Evolutionary conservation across 2,113 vertebrate species (phyloP).

Genomic region (Paramisgurnus dabryanus): DNA sequence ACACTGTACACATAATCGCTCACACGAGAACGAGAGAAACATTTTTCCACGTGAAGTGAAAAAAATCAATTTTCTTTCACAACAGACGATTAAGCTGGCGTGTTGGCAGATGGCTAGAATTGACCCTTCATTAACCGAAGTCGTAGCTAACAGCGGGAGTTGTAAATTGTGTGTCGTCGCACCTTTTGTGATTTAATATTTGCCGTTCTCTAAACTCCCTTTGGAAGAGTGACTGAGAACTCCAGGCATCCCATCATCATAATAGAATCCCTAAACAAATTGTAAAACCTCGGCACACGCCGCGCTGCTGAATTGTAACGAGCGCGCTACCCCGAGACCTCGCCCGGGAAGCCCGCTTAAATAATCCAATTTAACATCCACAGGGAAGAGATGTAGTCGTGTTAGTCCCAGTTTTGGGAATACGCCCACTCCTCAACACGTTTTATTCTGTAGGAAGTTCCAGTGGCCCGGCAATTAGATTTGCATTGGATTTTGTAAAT

Average conservation of each 20-base stretch:
- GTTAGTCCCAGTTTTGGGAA: constrained; percentile 68
- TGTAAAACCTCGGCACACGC: constrained; percentile 19
- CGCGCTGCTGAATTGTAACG: constrained; percentile 37
- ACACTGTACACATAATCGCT: too few relatives aligned
- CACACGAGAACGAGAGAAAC: background rate
- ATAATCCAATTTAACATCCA: constrained; percentile 73
- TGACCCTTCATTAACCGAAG: constrained; percentile 62
- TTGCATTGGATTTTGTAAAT: constrained; percentile 78
- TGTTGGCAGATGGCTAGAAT: constrained; percentile 62
- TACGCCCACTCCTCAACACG: constrained; percentile 71
- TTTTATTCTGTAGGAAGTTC: constrained; percentile 71
- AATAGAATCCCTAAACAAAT: constrained; percentile 46
- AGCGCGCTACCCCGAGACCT: constrained; percentile 74
- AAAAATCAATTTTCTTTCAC: constrained; percentile 61
- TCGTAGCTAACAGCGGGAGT: constrained; percentile 61
- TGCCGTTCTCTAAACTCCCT: constrained; percentile 58
- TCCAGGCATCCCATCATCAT: constrained; percentile 21
- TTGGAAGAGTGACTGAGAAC: constrained; percentile 58
- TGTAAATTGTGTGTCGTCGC: constrained; percentile 53
- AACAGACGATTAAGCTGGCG: constrained; percentile 59
- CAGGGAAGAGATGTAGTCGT: constrained; percentile 65
- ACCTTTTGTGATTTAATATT: constrained; percentile 61
- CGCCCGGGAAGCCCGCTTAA: constrained; percentile 72
- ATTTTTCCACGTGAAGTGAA: background rate
- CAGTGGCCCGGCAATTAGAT: constrained; percentile 69